Conservation (phyloP, 2,888 invertebrate genomes). For the Cryptus viduatorius region DNA sequence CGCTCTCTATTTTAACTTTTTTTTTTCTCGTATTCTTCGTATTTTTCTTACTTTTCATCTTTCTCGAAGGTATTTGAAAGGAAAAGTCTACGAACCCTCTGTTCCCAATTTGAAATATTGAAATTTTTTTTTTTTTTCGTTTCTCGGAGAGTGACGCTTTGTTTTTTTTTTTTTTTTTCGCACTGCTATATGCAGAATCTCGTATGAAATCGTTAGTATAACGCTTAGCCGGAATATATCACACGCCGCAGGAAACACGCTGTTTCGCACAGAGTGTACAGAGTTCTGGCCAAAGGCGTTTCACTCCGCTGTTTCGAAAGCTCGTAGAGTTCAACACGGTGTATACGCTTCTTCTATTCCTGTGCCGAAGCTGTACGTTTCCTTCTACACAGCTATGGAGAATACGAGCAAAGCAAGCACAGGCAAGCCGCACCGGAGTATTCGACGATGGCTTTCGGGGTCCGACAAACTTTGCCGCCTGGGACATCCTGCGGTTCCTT, state of each 20-base stretch:
- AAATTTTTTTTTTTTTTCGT: too few species aligned
- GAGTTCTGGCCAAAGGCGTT: slow-evolving; percentile 9
- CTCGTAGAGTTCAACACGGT: not conserved
- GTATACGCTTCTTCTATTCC: not conserved
- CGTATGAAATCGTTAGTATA: not conserved
- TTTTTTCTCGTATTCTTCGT: not conserved
- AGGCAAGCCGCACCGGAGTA: slow-evolving; percentile 30
- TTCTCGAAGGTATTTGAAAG: slow-evolving; percentile 28
- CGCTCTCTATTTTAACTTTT: not conserved
- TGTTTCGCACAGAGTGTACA: not conserved
- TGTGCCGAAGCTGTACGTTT: slow-evolving; percentile 16
- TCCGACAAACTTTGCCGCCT: slow-evolving; percentile 61
- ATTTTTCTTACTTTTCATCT: slow-evolving; percentile 22
- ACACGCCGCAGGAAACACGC: slow-evolving; percentile 8
- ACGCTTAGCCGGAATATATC: not conserved
- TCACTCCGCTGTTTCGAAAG: not conserved
- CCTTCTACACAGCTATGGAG: not conserved
- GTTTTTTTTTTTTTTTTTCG: not conserved
- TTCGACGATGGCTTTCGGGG: slow-evolving; percentile 52
- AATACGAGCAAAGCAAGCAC: slow-evolving; percentile 19
- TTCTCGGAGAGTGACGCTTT: too few species aligned
- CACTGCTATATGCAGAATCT: not conserved
- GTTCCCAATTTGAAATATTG: not conserved
- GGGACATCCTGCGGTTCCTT: slow-evolving; percentile 67
- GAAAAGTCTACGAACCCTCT: not conserved